Evolutionary conservation across 2,797 vertebrate genomes (phyloP), one percentile per base, ranked within the genome.

Genomic region (Tiaroga cobitis): DNA sequence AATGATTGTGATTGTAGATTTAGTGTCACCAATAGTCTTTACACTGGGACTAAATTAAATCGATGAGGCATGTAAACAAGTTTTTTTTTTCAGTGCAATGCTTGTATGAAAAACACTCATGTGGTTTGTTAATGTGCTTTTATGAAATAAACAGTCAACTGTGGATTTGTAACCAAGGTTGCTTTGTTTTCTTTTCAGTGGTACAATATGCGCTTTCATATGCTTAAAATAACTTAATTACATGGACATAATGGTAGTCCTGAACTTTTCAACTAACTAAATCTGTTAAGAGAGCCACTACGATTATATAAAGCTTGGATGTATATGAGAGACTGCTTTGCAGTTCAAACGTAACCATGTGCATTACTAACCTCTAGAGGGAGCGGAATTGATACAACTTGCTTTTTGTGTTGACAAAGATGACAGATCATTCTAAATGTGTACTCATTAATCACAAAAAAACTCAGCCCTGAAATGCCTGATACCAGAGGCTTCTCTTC

Each of bases 111-210:
- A 78, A 68, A 67, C 76, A 32, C 94, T 94, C 92, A 93, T 93
- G 92, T 94, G 93, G 93, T 95, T 95, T 94, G 94, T 94, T 95
- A 94, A 93, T 95, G 93, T 95, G 94, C 56, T 95, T 95, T 95
- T 94, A 93, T 95, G 94, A 94, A 95, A 95, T 95, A 95, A 95
- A 95, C 93, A 93, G 93, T 95, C 92, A 94, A 93, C 92, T 93
- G 93, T 94, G 92, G 89, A 86, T 82, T 49, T 87, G 32, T 86
- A 3, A 79, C 16, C 70, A 72, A 82, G 75, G 41, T 77, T 87
- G 49, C 70, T 82, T 89, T 91, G 92, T 91, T 86, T 91, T 92
- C 85, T 49, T 84, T 84, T 39, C 59, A 39, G 18, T 37, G 26
- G 21, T 7, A 6, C 49, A 54, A 16, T 4, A 18, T 61, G 19